These are phyloP conservation scores for Selenia dentaria DNA, from an alignment of 2,888 invertebrate species.

Conservation along the genomic window DNA sequence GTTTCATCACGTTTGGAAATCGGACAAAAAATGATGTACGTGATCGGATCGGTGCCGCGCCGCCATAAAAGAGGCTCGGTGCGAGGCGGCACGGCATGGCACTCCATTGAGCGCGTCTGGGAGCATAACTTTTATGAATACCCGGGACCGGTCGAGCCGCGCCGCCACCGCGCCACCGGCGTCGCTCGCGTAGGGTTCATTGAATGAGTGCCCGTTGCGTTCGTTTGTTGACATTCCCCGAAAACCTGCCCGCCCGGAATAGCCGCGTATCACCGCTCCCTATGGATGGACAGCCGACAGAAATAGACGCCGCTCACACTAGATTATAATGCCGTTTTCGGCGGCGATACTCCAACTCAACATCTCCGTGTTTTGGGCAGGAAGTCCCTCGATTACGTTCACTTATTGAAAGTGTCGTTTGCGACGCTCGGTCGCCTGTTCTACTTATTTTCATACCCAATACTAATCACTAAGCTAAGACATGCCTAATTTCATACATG, in stretches of 20 bases:
- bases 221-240: constrained; percentile 84
- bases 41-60: constrained; percentile 50
- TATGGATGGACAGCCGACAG: constrained; percentile 67
- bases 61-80: constrained; percentile 47
- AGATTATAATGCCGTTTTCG: constrained; percentile 67
- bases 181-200: constrained; percentile 68
- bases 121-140: constrained; percentile 81
- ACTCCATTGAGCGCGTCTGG: constrained; percentile 72
- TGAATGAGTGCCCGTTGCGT: constrained; percentile 73
- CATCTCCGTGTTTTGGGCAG: constrained; percentile 55
- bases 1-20: constrained; percentile 57
- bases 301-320: constrained; percentile 71
- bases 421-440: too few species aligned
- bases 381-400: constrained; percentile 44
- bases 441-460: too few species aligned
- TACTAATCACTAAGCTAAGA: too few species aligned
- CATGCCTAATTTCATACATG: too few species aligned
- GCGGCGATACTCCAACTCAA: constrained; percentile 53
- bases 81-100: constrained; percentile 41
- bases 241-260: constrained; percentile 83
- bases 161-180: constrained; percentile 18
- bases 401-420: constrained; percentile 36
- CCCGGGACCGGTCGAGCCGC: constrained; percentile 65
- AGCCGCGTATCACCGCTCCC: constrained; percentile 66
- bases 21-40: constrained; percentile 57